Percentiles rank a stretch among this genome's conserved stretches.
These are phyloP conservation scores for Tethya wilhelma DNA, from an alignment of 37 sponge, comb jelly and placozoan genomes.

Conservation along the genomic window DNA sequence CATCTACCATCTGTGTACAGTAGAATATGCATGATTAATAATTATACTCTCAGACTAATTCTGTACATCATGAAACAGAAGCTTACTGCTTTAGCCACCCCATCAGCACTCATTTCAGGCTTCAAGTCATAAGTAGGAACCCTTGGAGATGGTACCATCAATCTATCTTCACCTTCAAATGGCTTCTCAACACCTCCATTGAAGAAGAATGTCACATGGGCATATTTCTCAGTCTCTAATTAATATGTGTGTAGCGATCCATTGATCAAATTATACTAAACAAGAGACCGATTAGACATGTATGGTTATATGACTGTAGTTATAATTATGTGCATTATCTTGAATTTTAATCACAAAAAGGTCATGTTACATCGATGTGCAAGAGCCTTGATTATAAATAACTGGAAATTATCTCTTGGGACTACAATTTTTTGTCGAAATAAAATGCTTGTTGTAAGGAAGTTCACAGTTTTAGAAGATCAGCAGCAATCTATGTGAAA, in stretches of 20 bases:
- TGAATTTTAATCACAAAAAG: too few relatives aligned
- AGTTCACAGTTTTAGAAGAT: too few relatives aligned
- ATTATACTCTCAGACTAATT: neutral
- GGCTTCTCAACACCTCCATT: slow-evolving; percentile 92
- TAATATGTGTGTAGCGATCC: neutral
- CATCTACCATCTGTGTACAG: slow-evolving; percentile 71
- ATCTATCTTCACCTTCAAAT: slow-evolving; percentile 78
- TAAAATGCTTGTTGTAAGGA: too few relatives aligned
- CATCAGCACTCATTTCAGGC: slow-evolving; percentile 95
- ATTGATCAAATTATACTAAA: neutral
- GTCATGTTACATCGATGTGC: too few relatives aligned
- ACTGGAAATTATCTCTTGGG: too few relatives aligned
- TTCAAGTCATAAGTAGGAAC: slow-evolving; percentile 96
- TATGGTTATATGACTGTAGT: too few relatives aligned
- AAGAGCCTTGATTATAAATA: too few relatives aligned
- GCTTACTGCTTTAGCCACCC: slow-evolving; percentile 86
- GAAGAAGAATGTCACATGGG: slow-evolving; percentile 99
- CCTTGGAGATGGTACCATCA: slow-evolving; percentile 95
- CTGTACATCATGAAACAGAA: neutral
- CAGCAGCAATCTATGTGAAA: too few relatives aligned
- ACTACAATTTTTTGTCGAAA: too few relatives aligned
- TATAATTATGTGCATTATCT: too few relatives aligned
- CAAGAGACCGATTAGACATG: neutral
- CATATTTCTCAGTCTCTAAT: slow-evolving; percentile 98
- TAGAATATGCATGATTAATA: neutral